Evolutionary conservation across 2,797 vertebrate genomes (phyloP), one percentile per base, ranked within the genome.

Genomic region (Chelon auratus): DNA sequence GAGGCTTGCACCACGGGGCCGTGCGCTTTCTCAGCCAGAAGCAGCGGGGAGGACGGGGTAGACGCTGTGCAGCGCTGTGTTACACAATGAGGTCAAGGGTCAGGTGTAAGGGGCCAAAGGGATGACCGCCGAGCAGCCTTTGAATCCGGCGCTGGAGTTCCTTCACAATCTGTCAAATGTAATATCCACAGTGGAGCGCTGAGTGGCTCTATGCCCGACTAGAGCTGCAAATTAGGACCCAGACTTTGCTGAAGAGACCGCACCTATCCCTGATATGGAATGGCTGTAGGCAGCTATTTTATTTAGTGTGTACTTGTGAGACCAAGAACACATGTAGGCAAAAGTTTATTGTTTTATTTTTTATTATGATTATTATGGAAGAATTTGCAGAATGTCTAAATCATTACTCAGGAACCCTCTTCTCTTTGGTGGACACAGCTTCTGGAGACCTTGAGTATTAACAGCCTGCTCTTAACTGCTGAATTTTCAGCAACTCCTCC

Each of bases 61-160:
- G 58, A 82, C 85, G 92, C 83, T 93, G 52, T 83, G 87, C 75
- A 68, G 87, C 52, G 55, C 82, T 78, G 83, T 81, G 80, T 88
- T 89, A 85, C 87, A 78, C 62, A 73, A 53, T 51, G 40, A 68
- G 91, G 89, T 92, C 85, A 84, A 78, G 87, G 86, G 68, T 91
- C 78, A 85, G 76, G 26, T 63, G 73, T 81, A 73, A 33, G 90
- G 67, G 88, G 92, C 93, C 82, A 91, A 77, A 87, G 72, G 74
- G 78, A 87, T 80, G 77, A 79, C 84, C n/a, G 67, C 30, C 9
- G 81, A 76, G 64, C 75, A 73, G 68, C 78, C 77, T 72, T 82
- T 73, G 90, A 77, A 83, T 77, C 62, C 55, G 68, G 65, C 73
- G 59, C 77, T 79, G n/a, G 71, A 89, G 89, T 91, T 90, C 89